Base-by-base conservation (phyloP, 2,113 vertebrate genomes). In the Athene cunicularia region DNA sequence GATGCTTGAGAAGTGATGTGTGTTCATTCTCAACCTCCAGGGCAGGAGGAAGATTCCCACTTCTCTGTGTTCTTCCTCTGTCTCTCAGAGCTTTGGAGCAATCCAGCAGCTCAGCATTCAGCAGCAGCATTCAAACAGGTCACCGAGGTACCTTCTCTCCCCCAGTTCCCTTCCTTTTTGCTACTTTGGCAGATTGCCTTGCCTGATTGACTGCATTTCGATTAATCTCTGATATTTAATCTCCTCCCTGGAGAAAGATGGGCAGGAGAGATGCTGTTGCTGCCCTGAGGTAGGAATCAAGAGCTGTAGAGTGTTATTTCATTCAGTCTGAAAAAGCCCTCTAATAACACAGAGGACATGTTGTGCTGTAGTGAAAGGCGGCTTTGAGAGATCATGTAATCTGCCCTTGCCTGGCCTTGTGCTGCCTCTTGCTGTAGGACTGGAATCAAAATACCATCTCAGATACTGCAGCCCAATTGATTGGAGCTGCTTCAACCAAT, bases 331-430 rank as follows among this genome's bases (percentile, higher is more conserved):
- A 93, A 95, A 94, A 96, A 95, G 81, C 85, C 86, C 87, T 97
- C 87, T 92, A 91, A 67, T 45, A 82, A 62, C 90, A 95, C 85
- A 97, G 96, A 96, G 92, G 87, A 92, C 4, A 18, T 70, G 76
- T 97, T 98, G 96, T 97, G 91, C 95, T 89, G 84, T 30, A 75
- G 53, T 97, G 96, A 97, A 98, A 97, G 96, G 76, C 21, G 1
- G 88, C 95, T 97, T 97, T 97, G 88, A 97, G 95, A 88, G 93
- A 93, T 90, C 80, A 5, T 94, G 88, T 95, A 88, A 93, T 97
- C 90, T 97, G 88, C 95, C 91, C 89, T 97, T 4, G 41, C 95
- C 58, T 94, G 91, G 92, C 91, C 91, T 94, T 79, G 60, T 53
- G 80, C 96, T 96, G 80, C 81, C 68, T 80, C 88, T 91, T 81